A percentile compares a stretch with the other conserved stretches of the same genome.
These are phyloP conservation scores for Ochropleura plecta DNA, from an alignment of 2,888 invertebrate genomes.

Conservation along the genomic window DNA sequence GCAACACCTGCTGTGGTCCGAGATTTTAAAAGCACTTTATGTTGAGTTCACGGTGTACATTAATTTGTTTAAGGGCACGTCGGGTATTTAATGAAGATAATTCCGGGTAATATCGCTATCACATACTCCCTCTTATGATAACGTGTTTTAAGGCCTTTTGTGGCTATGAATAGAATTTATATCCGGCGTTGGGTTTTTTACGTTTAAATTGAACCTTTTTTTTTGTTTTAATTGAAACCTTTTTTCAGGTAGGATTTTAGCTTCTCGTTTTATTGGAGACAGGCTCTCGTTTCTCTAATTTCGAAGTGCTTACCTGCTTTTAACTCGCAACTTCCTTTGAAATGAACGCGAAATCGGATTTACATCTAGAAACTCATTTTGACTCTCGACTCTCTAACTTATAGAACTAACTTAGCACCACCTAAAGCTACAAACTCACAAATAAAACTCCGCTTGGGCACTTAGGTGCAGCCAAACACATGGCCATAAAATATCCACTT, in stretches of 20 bases:
- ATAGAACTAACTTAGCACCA: background rate
- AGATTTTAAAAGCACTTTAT: slow-evolving; percentile 71
- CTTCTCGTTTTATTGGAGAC: slow-evolving; percentile 9
- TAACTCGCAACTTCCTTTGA: background rate
- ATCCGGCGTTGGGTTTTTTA: slow-evolving; percentile 34
- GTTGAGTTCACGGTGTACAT: slow-evolving; percentile 68
- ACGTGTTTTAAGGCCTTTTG: slow-evolving; percentile 57
- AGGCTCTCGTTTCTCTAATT: slow-evolving; percentile 24
- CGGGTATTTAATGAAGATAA: slow-evolving; percentile 69
- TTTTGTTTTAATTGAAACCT: slow-evolving; percentile 38
- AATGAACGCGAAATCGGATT: background rate
- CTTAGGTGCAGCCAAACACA: slow-evolving; percentile 16
- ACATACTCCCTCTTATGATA: slow-evolving; percentile 62
- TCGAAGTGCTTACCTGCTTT: background rate
- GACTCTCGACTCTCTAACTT: background rate
- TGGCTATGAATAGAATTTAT: slow-evolving; percentile 52
- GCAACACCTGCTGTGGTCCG: slow-evolving; percentile 69
- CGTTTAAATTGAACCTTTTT: slow-evolving; percentile 45
- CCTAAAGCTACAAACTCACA: background rate
- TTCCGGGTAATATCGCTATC: slow-evolving; percentile 64
- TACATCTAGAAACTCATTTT: background rate
- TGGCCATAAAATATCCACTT: slow-evolving; percentile 29
- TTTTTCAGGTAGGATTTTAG: slow-evolving; percentile 31
- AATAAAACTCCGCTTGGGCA: slow-evolving; percentile 4
- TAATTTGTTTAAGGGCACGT: slow-evolving; percentile 70